phyloP scores from a whole-genome alignment of 1,140 invertebrate species.

The Neuroterus valhalla region DNA sequence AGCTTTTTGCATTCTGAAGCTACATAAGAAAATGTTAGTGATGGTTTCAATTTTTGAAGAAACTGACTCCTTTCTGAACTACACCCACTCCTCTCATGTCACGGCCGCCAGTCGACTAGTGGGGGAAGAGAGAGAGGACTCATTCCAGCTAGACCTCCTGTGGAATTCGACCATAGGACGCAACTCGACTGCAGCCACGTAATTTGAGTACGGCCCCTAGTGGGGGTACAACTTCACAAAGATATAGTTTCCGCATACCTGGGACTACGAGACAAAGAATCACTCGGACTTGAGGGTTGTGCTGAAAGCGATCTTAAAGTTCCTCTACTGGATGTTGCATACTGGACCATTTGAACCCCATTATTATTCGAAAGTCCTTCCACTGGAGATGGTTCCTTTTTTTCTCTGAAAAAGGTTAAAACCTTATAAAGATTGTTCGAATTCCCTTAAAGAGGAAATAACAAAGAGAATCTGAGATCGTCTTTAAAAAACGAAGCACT shows the following conservation, averaged over 20 bases:
- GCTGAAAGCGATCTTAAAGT: constrained; percentile 68
- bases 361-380: constrained; percentile 68
- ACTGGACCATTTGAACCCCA: constrained; percentile 74
- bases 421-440: neutral
- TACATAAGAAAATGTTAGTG: no score
- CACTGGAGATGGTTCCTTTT: constrained; percentile 62
- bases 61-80: no score
- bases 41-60: no score
- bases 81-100: no score
- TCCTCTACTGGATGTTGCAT: constrained; percentile 65
- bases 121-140: no score
- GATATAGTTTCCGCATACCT: constrained; percentile 60
- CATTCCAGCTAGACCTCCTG: no score
- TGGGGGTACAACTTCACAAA: no score
- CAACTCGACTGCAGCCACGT: no score
- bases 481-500: constrained; percentile 30
- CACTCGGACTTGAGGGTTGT: constrained; percentile 65
- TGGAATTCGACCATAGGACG: no score
- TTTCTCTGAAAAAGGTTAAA: constrained; percentile 58
- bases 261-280: constrained; percentile 65
- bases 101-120: no score
- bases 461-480: constrained; percentile 5
- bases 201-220: no score
- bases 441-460: constrained; percentile 37
- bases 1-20: no score